These are phyloP conservation scores for Aix galericulata DNA, from an alignment of 2,113 vertebrate genomes.

Conservation along the genomic window DNA sequence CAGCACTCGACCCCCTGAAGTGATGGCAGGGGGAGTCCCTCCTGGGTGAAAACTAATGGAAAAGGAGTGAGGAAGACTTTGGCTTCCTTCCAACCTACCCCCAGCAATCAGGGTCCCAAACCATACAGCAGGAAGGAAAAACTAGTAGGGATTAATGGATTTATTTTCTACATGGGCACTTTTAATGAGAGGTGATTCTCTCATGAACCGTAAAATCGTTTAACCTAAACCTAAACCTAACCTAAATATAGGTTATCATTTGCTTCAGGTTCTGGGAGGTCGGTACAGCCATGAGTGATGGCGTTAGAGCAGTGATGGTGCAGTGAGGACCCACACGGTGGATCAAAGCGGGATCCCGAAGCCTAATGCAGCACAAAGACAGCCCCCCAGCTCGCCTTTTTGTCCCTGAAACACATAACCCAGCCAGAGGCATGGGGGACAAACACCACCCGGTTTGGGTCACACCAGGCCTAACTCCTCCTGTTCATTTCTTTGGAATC, in stretches of 20 bases:
- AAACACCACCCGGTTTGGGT: neutral
- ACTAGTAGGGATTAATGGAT: neutral
- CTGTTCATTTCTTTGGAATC: neutral
- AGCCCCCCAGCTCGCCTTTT: neutral
- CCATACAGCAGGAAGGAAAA: neutral
- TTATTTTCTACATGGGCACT: neutral
- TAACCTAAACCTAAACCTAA: too few relatives aligned
- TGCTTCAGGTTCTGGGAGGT: neutral
- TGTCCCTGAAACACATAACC: accelerated
- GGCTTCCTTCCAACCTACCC: neutral
- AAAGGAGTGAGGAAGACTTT: neutral
- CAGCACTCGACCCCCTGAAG: too few relatives aligned
- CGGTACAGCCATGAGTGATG: neutral
- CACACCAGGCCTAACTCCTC: neutral
- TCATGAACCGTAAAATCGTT: too few relatives aligned
- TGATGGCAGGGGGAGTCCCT: neutral
- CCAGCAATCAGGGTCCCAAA: neutral
- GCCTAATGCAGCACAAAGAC: neutral
- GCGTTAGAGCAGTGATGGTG: too few relatives aligned
- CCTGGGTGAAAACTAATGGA: neutral
- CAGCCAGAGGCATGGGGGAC: accelerated
- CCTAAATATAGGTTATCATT: neutral
- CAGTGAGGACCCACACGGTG: too few relatives aligned
- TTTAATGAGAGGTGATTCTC: neutral
- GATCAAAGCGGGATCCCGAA: neutral